Evolutionary conservation across 2,888 invertebrate species (phyloP).

Genomic region (Oasisia sp.): DNA sequence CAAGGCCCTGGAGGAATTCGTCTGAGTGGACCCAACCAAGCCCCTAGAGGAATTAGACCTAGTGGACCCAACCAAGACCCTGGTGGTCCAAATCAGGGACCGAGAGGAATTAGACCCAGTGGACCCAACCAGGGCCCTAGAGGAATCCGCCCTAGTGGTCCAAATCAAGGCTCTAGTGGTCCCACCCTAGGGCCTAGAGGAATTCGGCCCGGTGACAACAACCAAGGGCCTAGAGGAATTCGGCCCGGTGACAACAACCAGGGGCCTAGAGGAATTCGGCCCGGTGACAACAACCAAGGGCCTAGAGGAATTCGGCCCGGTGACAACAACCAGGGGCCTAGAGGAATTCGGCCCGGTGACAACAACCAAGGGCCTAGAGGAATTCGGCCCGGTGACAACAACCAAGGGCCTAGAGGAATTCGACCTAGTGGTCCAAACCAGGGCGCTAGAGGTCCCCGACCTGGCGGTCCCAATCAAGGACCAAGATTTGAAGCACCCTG

Average conservation of each 20-base stretch:
- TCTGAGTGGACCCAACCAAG: background rate
- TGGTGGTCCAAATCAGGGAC: background rate
- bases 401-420: background rate
- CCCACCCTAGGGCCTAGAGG: too few species aligned
- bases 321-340: slow-evolving; percentile 24
- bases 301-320: slow-evolving; percentile 25
- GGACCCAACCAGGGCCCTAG: slow-evolving; percentile 18
- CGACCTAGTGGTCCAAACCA: too few species aligned
- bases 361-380: slow-evolving; percentile 28
- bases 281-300: slow-evolving; percentile 19
- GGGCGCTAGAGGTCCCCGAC: too few species aligned
- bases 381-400: background rate
- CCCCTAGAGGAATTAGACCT: background rate
- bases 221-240: slow-evolving; percentile 19
- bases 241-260: slow-evolving; percentile 1
- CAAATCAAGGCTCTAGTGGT: background rate
- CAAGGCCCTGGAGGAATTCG: slow-evolving; percentile 18
- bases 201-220: too few species aligned
- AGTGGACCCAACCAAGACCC: background rate
- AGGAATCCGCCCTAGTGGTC: background rate
- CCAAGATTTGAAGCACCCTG: background rate
- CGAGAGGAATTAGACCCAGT: background rate
- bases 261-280: background rate
- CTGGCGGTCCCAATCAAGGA: slow-evolving; percentile 21
- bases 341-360: slow-evolving; percentile 21